phyloP scores from a whole-genome alignment of 2,797 vertebrate genomes.

The Chaunax sp. region DNA sequence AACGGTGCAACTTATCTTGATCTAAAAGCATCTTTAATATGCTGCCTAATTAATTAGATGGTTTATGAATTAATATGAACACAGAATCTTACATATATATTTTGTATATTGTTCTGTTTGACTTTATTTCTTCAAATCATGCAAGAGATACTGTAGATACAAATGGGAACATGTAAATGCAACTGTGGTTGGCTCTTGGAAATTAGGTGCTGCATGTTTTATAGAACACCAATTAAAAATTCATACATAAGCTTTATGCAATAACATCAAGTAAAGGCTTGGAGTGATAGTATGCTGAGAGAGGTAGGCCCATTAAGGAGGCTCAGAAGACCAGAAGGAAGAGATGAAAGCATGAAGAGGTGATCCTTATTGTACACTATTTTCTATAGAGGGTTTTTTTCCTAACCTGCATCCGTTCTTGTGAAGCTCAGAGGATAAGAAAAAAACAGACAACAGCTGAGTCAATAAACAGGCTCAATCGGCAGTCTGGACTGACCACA shows the following conservation, averaged over 20 bases:
- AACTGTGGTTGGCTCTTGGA: slow-evolving; percentile 22
- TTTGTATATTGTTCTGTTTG: not conserved
- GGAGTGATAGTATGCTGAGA: slow-evolving; percentile 36
- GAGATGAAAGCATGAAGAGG: slow-evolving; percentile 4
- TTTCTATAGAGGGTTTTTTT: slow-evolving; percentile 19
- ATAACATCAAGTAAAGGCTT: slow-evolving; percentile 32
- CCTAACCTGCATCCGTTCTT: slow-evolving; percentile 29
- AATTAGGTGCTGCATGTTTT: slow-evolving; percentile 35
- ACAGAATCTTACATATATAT: no score
- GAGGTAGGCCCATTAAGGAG: no score
- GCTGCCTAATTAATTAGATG: no score
- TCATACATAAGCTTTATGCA: slow-evolving; percentile 21
- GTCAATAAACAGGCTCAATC: slow-evolving; percentile 75
- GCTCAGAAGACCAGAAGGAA: no score
- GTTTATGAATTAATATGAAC: no score
- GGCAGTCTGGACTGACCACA: slow-evolving; percentile 66
- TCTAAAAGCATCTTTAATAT: no score
- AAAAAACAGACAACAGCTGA: slow-evolving; percentile 70
- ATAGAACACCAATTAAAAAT: slow-evolving; percentile 11
- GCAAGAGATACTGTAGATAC: no score
- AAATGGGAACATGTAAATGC: slow-evolving; percentile 44
- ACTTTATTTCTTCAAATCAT: no score
- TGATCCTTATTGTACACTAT: slow-evolving; percentile 18
- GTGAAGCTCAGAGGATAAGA: slow-evolving; percentile 41
- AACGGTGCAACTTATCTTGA: not conserved